phyloP scores from a whole-genome alignment of 2,797 vertebrate genomes.

The Dermochelys coriacea region DNA sequence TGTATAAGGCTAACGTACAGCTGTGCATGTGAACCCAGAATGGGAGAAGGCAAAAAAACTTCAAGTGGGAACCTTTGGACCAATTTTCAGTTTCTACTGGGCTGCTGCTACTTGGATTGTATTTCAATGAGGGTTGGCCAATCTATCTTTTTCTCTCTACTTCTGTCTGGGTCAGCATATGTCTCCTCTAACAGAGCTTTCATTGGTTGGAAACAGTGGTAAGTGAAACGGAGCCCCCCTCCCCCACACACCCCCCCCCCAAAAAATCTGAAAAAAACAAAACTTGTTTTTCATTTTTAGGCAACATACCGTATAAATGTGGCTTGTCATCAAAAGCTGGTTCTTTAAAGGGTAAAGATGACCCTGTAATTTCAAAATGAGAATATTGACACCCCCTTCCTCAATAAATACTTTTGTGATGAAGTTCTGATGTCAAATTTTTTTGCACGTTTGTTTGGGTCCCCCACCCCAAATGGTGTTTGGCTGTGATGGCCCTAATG shows the following conservation, averaged over 20 bases:
- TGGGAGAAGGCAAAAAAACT: neutral
- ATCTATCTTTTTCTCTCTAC: neutral
- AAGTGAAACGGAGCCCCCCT: neutral
- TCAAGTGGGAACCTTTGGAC: neutral
- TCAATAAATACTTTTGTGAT: neutral
- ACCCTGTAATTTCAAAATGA: neutral
- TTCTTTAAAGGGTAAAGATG: neutral
- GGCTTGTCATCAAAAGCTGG: neutral
- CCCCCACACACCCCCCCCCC: too few species aligned
- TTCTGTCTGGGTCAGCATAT: neutral
- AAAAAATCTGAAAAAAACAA: neutral
- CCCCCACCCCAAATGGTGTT: neutral
- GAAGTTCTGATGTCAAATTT: neutral
- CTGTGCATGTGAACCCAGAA: neutral
- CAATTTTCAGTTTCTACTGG: neutral
- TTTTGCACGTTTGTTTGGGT: neutral
- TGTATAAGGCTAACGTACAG: neutral
- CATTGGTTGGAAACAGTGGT: neutral
- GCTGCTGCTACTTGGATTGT: neutral
- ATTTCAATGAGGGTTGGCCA: neutral
- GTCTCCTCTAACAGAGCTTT: neutral
- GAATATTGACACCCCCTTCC: neutral
- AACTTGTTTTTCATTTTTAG: neutral
- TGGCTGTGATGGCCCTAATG: neutral
- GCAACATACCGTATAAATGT: neutral